Base-by-base conservation (phyloP, 2,113 vertebrate species). In the Catagonus wagneri region DNA sequence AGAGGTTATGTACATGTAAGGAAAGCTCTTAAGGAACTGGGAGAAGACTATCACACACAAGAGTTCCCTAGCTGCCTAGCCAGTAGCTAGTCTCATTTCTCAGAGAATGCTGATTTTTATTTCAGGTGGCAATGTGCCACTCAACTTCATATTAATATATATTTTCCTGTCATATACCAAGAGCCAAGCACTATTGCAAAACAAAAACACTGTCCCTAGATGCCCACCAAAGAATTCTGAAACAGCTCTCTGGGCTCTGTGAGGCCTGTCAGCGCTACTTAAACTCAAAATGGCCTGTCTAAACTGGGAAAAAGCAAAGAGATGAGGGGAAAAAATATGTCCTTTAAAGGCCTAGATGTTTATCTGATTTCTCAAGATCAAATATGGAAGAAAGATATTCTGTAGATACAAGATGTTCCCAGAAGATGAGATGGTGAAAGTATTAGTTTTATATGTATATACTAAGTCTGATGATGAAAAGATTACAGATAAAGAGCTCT, bases 361-460 rank as follows among this genome's bases (percentile, higher is more conserved):
- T 54, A 60, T 90, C 36, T 84, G 69, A 89, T 76, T 96, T 95
- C 36, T 81, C 32, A 56, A 94, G 75, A 61, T 83, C 76, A 76
- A 80, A 83, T 60, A 65, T n/a, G 32, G 65, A 90, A 84, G 72
- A 56, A 78, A 50, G 29, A 87, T 60, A 23, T n/a, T n/a, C 44
- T 60, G 22, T 22, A 75, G 90, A 44, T 6, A 66, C 2, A 56
- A 80, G n/a, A 58, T 20, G 23, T 16, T 23, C 16, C 75, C n/a
- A 80, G 52, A 15, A 44, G 36, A 92, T n/a, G 12, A 74, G 50
- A 39, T 34, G 65, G 72, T 68, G 17, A 85, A 71, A 76, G 66
- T 54, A 44, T 66, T 88, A 84, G 29, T 60, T 92, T 36, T 60
- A 34, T 39, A 79, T 14, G 23, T 66, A 34, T 13, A 93, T 2